Conservation (phyloP, 92 coral and sea anemone species). For the Phymanthus crucifer region DNA sequence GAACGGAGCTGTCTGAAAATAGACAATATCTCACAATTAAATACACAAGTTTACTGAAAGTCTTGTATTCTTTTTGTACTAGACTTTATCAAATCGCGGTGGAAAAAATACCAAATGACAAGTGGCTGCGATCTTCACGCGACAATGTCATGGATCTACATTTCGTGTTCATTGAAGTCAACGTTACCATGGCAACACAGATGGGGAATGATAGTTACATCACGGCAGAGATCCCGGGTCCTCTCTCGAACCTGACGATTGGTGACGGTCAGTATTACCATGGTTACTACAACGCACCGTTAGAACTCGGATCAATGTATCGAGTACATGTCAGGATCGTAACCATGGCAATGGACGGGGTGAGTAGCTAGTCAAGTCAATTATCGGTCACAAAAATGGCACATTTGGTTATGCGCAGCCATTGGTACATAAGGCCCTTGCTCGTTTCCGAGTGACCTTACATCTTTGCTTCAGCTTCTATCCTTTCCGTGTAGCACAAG, state of each 20-base stretch:
- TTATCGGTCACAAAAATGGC: too few species aligned
- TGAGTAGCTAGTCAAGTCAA: too few species aligned
- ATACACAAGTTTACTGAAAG: too few species aligned
- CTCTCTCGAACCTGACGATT: too few species aligned
- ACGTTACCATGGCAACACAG: constrained; percentile 5
- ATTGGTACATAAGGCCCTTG: too few species aligned
- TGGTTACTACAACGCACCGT: constrained; percentile 25
- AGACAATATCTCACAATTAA: too few species aligned
- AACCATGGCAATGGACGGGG: constrained; percentile 3
- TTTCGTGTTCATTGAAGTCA: not conserved
- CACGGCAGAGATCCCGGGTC: constrained; percentile 1
- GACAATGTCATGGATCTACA: not conserved
- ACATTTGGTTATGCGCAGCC: too few species aligned
- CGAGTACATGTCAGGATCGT: constrained; percentile 1
- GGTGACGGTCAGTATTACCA: constrained; percentile 15
- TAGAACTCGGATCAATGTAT: not conserved
- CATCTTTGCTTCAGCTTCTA: too few species aligned
- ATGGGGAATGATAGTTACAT: constrained; percentile 12
- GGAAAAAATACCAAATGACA: not conserved
- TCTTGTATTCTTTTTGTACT: not conserved
- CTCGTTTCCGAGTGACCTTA: too few species aligned
- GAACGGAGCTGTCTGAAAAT: too few species aligned
- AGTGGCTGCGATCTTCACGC: not conserved
- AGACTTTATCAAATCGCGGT: not conserved
- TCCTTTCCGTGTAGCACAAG: too few species aligned